Evolutionary conservation across 2,797 vertebrate species (phyloP), one percentile per base, ranked within the genome.

Genomic region (Capromys pilorides): DNA sequence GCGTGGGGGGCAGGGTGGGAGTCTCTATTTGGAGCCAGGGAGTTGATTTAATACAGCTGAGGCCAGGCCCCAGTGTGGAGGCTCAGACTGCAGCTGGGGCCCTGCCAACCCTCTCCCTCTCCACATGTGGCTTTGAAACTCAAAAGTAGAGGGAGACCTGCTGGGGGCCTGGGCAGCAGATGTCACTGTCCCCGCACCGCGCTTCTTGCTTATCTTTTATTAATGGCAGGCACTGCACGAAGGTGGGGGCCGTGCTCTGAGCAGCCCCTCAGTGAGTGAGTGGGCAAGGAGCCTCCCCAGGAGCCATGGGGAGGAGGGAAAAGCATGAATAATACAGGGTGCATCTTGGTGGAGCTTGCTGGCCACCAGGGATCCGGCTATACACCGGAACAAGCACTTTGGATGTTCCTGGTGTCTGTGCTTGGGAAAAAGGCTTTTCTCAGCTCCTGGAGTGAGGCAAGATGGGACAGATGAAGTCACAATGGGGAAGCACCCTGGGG

Each of bases 41-140:
- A 85, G 79, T 94, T 98, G 97, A 98, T 98, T 98, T 93, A 97
- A 97, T 97, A 87, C 97, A 97, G 97, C 97, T 98, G 97, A 97
- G 97, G 92, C 94, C 95, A 89, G 84, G 96, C 93, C 93, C 91
- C 87, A 93, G 84, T 4, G 2, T 51, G 95, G 96, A 97, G 95
- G 75, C 93, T 83, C 71, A 36, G 57, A 91, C 97, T 96, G 90
- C 94, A 97, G 90, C 96, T 98, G 96, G 96, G 92, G 86, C 95
- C 79, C 45, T n/a, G 92, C 95, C 19, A 95, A 16, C 49, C 49
- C 84, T 45, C 95, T 77, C 90, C 45, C 69, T 79, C 49, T 31
- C 86, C 5, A 88, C 93, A 92, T 82, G 84, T 71, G 61, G 79
- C 61, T 97, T 88, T 81, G 95, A 93, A 97, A 73, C 94, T 69